phyloP scores from a whole-genome alignment of 2,113 vertebrate species.

The Grallaria varia region DNA sequence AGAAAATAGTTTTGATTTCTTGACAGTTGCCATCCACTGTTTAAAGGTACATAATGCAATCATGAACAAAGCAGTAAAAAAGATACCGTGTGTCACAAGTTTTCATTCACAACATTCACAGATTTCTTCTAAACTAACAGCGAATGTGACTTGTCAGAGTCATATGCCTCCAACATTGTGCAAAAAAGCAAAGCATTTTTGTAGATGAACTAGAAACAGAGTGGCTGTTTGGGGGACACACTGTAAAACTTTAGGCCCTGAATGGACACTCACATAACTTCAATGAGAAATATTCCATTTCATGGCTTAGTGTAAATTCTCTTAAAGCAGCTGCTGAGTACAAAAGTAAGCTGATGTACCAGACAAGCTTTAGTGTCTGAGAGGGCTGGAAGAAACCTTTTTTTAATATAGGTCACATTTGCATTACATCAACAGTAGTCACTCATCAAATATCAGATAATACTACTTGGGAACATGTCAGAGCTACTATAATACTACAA shows the following conservation, averaged over 20 bases:
- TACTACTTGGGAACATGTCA: constrained; percentile 24
- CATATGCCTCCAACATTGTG: not conserved
- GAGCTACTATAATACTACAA: not conserved
- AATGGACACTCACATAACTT: not conserved
- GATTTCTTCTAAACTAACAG: not conserved
- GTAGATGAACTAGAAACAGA: not conserved
- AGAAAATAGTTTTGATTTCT: not conserved
- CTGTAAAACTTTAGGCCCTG: not conserved
- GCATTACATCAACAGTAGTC: constrained; percentile 11
- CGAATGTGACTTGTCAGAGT: not conserved
- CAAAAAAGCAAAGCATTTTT: not conserved
- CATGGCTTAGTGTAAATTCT: not conserved
- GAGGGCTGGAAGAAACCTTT: not conserved
- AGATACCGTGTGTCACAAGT: not conserved
- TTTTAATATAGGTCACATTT: not conserved
- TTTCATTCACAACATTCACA: not conserved
- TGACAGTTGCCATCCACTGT: not conserved
- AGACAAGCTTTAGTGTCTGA: not conserved
- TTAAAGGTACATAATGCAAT: not conserved
- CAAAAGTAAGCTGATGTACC: not conserved
- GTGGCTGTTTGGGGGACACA: not conserved
- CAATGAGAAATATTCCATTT: not conserved
- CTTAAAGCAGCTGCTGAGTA: not conserved
- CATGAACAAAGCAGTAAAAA: not conserved
- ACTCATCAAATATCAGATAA: constrained; percentile 26